Conservation (phyloP, 2,797 vertebrate species). For the Monodelphis domestica region DNA sequence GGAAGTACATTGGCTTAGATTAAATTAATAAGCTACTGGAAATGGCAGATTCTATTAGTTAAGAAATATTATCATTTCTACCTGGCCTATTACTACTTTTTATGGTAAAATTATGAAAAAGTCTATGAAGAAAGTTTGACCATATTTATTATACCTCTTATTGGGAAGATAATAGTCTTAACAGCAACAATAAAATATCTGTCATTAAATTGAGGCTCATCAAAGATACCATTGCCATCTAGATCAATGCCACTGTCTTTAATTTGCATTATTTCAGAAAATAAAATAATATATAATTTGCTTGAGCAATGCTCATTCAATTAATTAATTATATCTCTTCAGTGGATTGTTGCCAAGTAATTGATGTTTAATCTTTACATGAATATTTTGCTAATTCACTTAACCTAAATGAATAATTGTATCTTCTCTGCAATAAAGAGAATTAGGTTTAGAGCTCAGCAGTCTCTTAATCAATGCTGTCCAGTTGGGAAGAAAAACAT, state of each 20-base stretch:
- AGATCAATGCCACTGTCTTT: slow-evolving; percentile 15
- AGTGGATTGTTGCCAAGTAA: slow-evolving; percentile 42
- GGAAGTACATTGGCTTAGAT: neutral
- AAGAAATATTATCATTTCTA: neutral
- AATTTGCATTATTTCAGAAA: slow-evolving; percentile 28
- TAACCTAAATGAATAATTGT: slow-evolving; percentile 41
- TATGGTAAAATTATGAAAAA: neutral
- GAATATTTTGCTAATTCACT: slow-evolving; percentile 36
- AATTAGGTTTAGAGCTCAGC: slow-evolving; percentile 47
- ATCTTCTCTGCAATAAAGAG: slow-evolving; percentile 62
- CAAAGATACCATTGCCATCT: slow-evolving; percentile 26
- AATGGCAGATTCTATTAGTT: neutral
- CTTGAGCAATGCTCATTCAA: slow-evolving; percentile 35
- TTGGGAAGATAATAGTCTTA: slow-evolving; percentile 28
- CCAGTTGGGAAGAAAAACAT: slow-evolving; percentile 46
- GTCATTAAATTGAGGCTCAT: slow-evolving; percentile 27
- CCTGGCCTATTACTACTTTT: neutral
- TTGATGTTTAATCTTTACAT: slow-evolving; percentile 47
- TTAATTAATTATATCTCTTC: slow-evolving; percentile 16
- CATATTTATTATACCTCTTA: slow-evolving; percentile 13
- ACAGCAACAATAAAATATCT: neutral
- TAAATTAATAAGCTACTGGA: neutral
- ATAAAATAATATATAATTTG: slow-evolving; percentile 32
- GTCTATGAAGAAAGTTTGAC: slow-evolving; percentile 16
- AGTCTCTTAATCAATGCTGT: slow-evolving; percentile 63